Evolutionary conservation across 64 coral and sea anemone genomes (phyloP).

Genomic region (Anthopleura sola): DNA sequence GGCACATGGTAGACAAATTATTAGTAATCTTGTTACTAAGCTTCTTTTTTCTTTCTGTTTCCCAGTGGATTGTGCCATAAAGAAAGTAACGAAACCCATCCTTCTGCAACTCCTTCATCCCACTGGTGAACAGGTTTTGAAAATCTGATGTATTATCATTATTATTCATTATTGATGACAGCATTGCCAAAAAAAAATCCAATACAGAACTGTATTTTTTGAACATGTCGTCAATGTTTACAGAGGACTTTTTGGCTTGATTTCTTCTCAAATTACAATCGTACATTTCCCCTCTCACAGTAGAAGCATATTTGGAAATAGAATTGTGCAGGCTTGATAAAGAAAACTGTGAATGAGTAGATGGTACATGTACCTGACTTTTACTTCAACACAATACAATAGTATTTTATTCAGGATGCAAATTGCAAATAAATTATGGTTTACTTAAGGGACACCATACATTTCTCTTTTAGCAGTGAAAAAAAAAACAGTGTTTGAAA

Average conservation of each 20-base stretch:
- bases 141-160: not conserved
- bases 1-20: not conserved
- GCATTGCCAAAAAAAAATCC: not conserved
- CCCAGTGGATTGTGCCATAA: constrained; percentile 13
- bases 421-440: too few relatives aligned
- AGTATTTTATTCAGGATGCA: too few relatives aligned
- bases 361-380: too few relatives aligned
- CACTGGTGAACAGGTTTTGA: not conserved
- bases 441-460: too few relatives aligned
- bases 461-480: too few relatives aligned
- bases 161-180: not conserved
- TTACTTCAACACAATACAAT: too few relatives aligned
- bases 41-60: not conserved
- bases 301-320: not conserved
- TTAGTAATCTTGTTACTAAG: not conserved
- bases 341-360: not conserved
- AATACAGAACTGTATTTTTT: not conserved
- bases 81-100: not conserved
- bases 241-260: not conserved
- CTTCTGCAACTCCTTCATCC: not conserved
- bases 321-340: not conserved
- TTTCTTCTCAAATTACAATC: not conserved
- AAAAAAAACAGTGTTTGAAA: too few relatives aligned
- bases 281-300: not conserved
- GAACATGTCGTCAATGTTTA: not conserved